Base-by-base conservation (phyloP, 2,113 vertebrate genomes). In the Eulemur macaco region DNA sequence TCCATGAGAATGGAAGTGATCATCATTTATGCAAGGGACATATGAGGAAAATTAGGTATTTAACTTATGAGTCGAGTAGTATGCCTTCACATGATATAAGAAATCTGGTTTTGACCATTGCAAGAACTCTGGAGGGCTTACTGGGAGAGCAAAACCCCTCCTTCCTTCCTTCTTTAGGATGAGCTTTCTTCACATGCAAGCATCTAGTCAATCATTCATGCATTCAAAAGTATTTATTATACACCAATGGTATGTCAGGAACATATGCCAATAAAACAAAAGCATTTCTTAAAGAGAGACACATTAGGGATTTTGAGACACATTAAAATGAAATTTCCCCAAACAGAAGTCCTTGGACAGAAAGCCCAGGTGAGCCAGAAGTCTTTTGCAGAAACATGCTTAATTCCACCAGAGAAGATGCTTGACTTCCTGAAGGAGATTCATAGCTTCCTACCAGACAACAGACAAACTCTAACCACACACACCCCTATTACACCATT, bases 161-260 rank as follows among this genome's bases (percentile, higher is more conserved):
- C 18, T 84, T 63, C 25, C 29, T 60, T 77, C 42, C 63, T 88
- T 74, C 20, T 83, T 83, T 21, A 89, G 14, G 54, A 54, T 11
- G 1, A 58, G 3, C 3, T 94, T 86, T 11, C 6, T 45, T 63
- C 78, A 71, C 0, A 66, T 64, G 45, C 29, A 52, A 13, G 27
- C 17, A 84, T 84, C 78, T 56, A 87, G 66, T 87, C 23, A 84
- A 0, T 66, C 9, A 89, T 20, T 7, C 8, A 54, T 14, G 21
- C 5, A 74, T 69, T 74, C n/a, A 42, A n/a, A 96, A 90, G n/a
- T 60, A 83, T 60, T 37, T 78, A 45, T 74, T 82, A 45, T 52
- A 63, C 37, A 47, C 0, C 6, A 86, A n/a, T 11, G 54, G 15
- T 10, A 27, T 42, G 17, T 83, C 9, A 83, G 87, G 9, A 14